These are phyloP conservation scores for Cuculus canorus DNA, from an alignment of 2,797 vertebrate species.

Conservation along the genomic window DNA sequence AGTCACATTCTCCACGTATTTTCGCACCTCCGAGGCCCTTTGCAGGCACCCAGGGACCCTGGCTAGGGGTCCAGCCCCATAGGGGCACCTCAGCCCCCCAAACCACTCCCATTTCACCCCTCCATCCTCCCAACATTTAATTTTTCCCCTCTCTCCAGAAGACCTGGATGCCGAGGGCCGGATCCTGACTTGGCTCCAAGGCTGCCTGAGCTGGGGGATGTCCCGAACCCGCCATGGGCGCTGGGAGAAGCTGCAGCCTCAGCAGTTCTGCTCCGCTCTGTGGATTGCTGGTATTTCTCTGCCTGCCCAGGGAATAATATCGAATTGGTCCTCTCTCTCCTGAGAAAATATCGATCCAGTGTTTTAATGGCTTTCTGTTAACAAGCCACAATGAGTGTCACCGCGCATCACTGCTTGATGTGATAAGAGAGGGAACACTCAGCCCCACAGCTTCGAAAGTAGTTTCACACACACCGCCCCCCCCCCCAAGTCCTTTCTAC, in stretches of 20 bases:
- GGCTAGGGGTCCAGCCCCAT: background rate
- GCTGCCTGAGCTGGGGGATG: background rate
- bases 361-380: slow-evolving; percentile 56
- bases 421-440: background rate
- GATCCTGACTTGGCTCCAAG: background rate
- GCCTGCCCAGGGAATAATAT: background rate
- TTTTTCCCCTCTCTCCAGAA: background rate
- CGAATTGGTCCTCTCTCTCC: slow-evolving; percentile 22
- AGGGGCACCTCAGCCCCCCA: background rate
- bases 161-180: accelerated
- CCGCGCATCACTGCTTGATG: background rate
- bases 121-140: background rate
- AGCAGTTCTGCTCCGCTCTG: background rate
- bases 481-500: background rate
- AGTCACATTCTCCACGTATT: accelerated
- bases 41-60: background rate
- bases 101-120: background rate
- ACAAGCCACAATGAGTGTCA: slow-evolving; percentile 12
- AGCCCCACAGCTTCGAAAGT: background rate
- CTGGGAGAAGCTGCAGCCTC: background rate
- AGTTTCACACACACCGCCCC: background rate
- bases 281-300: background rate
- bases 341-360: slow-evolving; percentile 24
- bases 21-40: background rate
- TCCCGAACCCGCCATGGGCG: accelerated